These are phyloP conservation scores for Calameuta pallipes DNA, from an alignment of 2,888 invertebrate genomes.

Conservation along the genomic window DNA sequence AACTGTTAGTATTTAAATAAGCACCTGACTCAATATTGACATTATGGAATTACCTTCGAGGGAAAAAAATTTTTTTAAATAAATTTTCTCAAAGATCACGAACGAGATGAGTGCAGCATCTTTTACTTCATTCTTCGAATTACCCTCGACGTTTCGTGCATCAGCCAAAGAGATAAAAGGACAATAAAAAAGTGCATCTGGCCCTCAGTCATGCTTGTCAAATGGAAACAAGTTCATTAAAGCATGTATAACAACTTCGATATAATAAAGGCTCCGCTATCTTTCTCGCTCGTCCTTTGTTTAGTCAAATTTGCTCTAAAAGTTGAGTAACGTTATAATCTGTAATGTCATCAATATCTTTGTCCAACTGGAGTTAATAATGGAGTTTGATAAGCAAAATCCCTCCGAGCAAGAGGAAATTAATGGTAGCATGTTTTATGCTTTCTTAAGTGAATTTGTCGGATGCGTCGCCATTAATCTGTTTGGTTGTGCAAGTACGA, in stretches of 20 bases:
- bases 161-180: constrained; percentile 49
- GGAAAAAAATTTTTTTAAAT: not conserved
- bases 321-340: not conserved
- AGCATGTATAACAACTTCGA: not conserved
- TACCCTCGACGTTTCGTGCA: constrained; percentile 48
- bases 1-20: not conserved
- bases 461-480: constrained; percentile 11
- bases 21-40: not conserved
- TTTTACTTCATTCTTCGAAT: constrained; percentile 35
- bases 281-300: not conserved
- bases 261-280: not conserved
- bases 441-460: constrained; percentile 3
- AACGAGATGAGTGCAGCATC: not conserved
- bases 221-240: not conserved
- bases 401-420: not conserved
- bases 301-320: not conserved
- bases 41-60: not conserved
- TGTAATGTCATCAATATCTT: not conserved
- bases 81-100: not conserved
- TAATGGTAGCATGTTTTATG: not conserved
- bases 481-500: constrained; percentile 10
- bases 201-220: constrained; percentile 41
- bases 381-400: not conserved
- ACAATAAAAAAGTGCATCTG: constrained; percentile 45
- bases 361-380: not conserved